Evolutionary conservation across 2,888 invertebrate species (phyloP).

Genomic region (Prostheceraeus crozeri): DNA sequence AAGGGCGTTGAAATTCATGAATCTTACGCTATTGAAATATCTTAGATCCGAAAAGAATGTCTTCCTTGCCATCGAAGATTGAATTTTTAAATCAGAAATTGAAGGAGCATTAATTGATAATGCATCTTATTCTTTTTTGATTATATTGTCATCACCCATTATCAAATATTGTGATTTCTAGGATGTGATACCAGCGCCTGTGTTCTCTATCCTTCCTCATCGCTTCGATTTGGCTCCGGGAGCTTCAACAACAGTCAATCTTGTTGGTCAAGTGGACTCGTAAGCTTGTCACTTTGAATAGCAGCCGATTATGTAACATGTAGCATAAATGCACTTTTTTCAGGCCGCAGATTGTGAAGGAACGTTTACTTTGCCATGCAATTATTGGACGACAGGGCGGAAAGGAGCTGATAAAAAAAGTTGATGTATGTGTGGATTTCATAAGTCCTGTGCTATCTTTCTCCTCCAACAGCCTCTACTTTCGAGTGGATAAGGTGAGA

Average conservation of each 20-base stretch:
- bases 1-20: too few relatives aligned
- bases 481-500: slow-evolving; percentile 55
- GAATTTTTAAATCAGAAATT: too few relatives aligned
- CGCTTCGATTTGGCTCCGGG: slow-evolving; percentile 56
- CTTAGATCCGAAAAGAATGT: too few relatives aligned
- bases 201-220: slow-evolving; percentile 52
- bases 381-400: slow-evolving; percentile 56
- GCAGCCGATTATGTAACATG: background rate
- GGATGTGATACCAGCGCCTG: slow-evolving; percentile 42
- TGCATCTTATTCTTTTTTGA: background rate
- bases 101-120: background rate
- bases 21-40: too few relatives aligned
- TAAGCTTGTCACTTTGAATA: slow-evolving; percentile 43
- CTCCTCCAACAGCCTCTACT: slow-evolving; percentile 52
- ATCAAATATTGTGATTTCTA: too few relatives aligned
- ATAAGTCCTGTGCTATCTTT: slow-evolving; percentile 56
- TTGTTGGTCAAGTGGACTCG: slow-evolving; percentile 52
- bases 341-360: slow-evolving; percentile 53
- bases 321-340: slow-evolving; percentile 9
- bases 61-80: too few relatives aligned
- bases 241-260: slow-evolving; percentile 48
- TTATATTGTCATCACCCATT: too few relatives aligned
- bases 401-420: slow-evolving; percentile 56
- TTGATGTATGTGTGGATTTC: slow-evolving; percentile 54
- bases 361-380: slow-evolving; percentile 54